These are phyloP conservation scores for Pachyuromys duprasi DNA, from an alignment of 2,797 vertebrate genomes.

Conservation along the genomic window DNA sequence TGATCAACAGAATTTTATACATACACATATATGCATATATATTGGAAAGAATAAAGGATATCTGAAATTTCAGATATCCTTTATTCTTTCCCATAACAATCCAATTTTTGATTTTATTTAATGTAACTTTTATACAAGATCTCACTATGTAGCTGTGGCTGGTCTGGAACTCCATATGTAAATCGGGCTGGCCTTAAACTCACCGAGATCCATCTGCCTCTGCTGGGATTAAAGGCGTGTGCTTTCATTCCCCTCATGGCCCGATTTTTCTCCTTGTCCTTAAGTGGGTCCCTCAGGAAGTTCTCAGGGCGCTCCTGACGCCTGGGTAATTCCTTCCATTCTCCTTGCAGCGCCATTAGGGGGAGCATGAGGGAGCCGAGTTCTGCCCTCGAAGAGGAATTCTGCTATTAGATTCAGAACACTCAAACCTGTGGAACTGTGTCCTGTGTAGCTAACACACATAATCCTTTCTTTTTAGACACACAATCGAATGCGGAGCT, in stretches of 20 bases:
- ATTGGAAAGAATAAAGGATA: background rate
- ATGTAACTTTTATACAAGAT: background rate
- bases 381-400: background rate
- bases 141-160: background rate
- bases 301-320: background rate
- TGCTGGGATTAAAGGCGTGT: background rate
- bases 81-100: background rate
- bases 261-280: background rate
- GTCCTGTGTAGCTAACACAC: conserved; percentile 49
- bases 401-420: conserved; percentile 44
- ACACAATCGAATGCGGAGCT: conserved; percentile 83
- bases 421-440: conserved; percentile 28
- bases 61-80: background rate
- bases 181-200: background rate
- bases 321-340: background rate
- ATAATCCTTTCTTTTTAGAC: conserved; percentile 83
- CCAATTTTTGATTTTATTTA: background rate
- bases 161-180: background rate
- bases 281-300: background rate
- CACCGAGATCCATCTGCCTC: background rate
- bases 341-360: background rate
- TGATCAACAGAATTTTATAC: background rate
- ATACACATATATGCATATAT: too few species aligned
- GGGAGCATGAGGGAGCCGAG: background rate
- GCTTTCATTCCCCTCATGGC: too few species aligned